Evolutionary conservation across 1,140 invertebrate genomes (phyloP).

Genomic region (Nasonia longicornis): DNA sequence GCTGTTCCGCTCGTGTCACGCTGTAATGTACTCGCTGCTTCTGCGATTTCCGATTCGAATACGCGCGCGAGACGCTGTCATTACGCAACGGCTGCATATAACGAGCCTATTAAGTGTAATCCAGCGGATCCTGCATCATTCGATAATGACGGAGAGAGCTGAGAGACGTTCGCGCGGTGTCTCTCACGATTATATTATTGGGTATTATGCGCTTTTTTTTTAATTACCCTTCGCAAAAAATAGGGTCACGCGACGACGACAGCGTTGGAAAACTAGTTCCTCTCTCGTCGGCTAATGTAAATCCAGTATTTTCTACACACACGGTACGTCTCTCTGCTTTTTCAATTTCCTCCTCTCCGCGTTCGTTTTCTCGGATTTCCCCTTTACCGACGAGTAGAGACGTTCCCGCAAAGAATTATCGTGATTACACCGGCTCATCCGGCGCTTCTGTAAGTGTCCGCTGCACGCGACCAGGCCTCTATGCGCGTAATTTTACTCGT

Average conservation of each 20-base stretch:
- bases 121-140: neutral
- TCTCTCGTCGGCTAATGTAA: neutral
- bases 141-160: neutral
- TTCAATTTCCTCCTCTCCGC: slow-evolving; percentile 25
- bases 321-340: neutral
- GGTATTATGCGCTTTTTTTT: neutral
- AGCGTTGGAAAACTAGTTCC: neutral
- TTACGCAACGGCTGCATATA: neutral
- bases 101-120: neutral
- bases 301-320: neutral
- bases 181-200: neutral
- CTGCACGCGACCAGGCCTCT: neutral
- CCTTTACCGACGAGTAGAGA: neutral
- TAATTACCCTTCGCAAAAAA: neutral
- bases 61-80: neutral
- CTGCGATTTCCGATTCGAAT: neutral
- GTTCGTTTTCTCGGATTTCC: slow-evolving; percentile 32
- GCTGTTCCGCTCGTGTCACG: neutral
- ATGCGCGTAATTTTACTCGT: no score
- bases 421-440: slow-evolving; percentile 26
- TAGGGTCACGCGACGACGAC: neutral
- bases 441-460: slow-evolving; percentile 24
- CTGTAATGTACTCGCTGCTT: neutral
- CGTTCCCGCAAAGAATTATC: slow-evolving; percentile 27
- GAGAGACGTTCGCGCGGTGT: no score